Evolutionary conservation across 2,888 invertebrate species (phyloP).

Genomic region (Dasysyrphus albostriatus): DNA sequence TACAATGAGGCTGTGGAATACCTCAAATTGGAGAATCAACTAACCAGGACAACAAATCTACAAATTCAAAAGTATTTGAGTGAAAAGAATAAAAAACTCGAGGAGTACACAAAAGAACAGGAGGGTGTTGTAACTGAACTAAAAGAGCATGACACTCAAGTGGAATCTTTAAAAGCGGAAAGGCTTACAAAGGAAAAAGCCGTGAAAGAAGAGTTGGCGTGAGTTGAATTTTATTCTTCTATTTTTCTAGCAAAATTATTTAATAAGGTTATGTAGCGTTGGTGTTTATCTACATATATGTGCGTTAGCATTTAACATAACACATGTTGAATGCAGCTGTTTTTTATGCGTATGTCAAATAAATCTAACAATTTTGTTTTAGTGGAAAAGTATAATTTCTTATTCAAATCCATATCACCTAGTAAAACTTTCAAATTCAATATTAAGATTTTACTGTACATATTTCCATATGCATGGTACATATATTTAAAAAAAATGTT

Average conservation of each 20-base stretch:
- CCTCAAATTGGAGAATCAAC: conserved; percentile 91
- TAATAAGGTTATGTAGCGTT: not conserved
- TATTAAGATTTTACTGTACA: too few relatives aligned
- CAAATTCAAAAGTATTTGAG: conserved; percentile 88
- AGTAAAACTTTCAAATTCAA: too few relatives aligned
- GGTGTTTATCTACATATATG: not conserved
- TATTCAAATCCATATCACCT: too few relatives aligned
- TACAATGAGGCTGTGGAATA: conserved; percentile 91
- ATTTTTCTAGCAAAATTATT: not conserved
- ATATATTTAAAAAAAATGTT: too few relatives aligned
- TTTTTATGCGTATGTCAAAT: not conserved
- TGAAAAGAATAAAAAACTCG: conserved; percentile 86
- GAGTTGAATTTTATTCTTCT: conserved; percentile 73
- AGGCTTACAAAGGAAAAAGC: conserved; percentile 84
- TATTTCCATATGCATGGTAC: too few relatives aligned
- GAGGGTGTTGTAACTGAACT: conserved; percentile 87
- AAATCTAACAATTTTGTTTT: not conserved
- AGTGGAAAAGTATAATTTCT: not conserved
- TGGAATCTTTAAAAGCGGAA: conserved; percentile 81
- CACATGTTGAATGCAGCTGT: not conserved
- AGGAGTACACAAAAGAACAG: conserved; percentile 86
- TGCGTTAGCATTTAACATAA: not conserved
- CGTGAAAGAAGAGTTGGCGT: conserved; percentile 82
- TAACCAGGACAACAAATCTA: conserved; percentile 88
- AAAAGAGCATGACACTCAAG: conserved; percentile 81